Evolutionary conservation across 2,888 invertebrate species (phyloP), one percentile per base, ranked within the genome.

Genomic region (Schizotus pectinicornis): DNA sequence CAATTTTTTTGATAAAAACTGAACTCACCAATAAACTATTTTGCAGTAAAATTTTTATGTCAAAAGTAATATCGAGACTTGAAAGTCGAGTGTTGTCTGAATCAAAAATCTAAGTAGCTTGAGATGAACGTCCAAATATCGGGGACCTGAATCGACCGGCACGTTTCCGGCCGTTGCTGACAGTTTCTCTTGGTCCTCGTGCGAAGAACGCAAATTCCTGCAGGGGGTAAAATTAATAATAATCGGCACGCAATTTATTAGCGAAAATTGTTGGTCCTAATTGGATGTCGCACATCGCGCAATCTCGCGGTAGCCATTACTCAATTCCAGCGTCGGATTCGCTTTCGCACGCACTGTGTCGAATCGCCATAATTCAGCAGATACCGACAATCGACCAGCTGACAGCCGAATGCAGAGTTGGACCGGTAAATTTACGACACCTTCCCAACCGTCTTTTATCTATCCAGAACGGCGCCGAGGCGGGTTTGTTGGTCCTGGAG

Each of bases 231-330:
- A 78, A 78, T 78, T 77, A 77, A 77, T 77, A 77, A 78, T 74
- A 74, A 77, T 77, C 71, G 76, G 75, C 74, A 73, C 71, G 72
- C 74, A 74, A 75, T 76, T 75, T 76, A 75, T 76, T 75, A 75
- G 72, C 70, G 67, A 72, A 70, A 77, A 75, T 77, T 76, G 73
- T 74, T 67, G 64, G 67, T 50, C 42, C 71, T 77, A 77, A 77
- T 77, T 77, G 74, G 74, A 74, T 73, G 73, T 73, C 72, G 72
- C 70, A 67, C 68, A 66, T 67, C 69, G 72, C 69, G 71, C 72
- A 71, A 71, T 70, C 67, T 72, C 69, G 70, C 56, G 64, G 62
- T 63, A 49, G 62, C 66, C 69, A 73, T 76, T 74, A 71, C 62
- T 75, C 74, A 75, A 72, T 69, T 69, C 60, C 59, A 55, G 52